Conservation (phyloP, 1,140 invertebrate species). For the Mactra quadrangularis region DNA sequence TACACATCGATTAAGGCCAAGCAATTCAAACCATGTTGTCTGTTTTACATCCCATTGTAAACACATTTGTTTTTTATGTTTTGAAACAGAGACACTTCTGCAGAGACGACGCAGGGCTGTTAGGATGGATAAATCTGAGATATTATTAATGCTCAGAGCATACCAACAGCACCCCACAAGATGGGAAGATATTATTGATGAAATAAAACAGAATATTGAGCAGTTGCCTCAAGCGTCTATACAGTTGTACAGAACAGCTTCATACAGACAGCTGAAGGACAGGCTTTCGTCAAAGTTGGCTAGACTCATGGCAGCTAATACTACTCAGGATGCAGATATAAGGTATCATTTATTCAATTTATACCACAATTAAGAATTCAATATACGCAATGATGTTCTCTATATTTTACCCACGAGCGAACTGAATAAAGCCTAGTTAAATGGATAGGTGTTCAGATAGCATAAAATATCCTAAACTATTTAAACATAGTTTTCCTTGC, state of each 20-base stretch:
- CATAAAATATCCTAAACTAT: too few relatives aligned
- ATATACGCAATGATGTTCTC: not conserved
- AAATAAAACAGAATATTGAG: constrained; percentile 7
- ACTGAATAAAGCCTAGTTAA: too few relatives aligned
- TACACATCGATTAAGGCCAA: too few relatives aligned
- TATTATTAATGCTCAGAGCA: not conserved
- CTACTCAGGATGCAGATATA: constrained; percentile 11
- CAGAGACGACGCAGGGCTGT: not conserved
- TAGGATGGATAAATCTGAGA: not conserved
- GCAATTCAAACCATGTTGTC: too few relatives aligned
- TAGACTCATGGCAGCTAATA: not conserved
- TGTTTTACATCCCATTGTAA: too few relatives aligned
- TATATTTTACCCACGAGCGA: not conserved
- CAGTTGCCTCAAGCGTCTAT: constrained; percentile 6
- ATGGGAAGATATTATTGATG: constrained; percentile 23
- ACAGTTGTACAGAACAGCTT: not conserved
- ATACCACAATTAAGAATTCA: not conserved
- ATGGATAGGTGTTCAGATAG: too few relatives aligned
- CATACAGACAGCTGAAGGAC: not conserved
- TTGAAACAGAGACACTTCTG: not conserved
- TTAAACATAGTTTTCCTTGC: too few relatives aligned
- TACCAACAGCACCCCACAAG: constrained; percentile 4
- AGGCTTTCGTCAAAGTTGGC: not conserved
- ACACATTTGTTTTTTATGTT: not conserved
- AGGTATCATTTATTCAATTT: constrained; percentile 5